Conservation (phyloP, 2,888 invertebrate species). For the Epirrhoe alternata region DNA sequence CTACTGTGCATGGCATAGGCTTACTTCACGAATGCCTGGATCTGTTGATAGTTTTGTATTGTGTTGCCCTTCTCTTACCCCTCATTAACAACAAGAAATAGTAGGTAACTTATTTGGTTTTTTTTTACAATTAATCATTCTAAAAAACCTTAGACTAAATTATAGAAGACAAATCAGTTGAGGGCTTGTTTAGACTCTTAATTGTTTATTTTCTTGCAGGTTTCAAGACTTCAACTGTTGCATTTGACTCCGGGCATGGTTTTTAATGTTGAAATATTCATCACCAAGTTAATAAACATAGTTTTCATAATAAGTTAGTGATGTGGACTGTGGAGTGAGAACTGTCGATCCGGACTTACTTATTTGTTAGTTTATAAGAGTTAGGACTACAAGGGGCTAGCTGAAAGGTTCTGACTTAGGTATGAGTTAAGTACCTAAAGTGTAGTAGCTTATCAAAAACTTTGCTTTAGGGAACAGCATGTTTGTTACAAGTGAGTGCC, state of each 20-base stretch:
- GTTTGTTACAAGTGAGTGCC: background rate
- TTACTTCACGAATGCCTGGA: too few relatives aligned
- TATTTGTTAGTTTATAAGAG: slow-evolving; percentile 72
- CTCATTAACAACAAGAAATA: too few relatives aligned
- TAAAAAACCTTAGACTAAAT: too few relatives aligned
- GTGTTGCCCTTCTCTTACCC: too few relatives aligned
- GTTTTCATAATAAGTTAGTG: slow-evolving; percentile 71
- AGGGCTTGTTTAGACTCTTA: background rate
- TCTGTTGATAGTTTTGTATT: too few relatives aligned
- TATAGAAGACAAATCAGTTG: too few relatives aligned
- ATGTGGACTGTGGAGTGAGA: slow-evolving; percentile 77
- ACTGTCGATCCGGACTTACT: slow-evolving; percentile 78
- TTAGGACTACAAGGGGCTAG: slow-evolving; percentile 55
- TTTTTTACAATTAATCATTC: too few relatives aligned
- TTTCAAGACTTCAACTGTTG: slow-evolving; percentile 63
- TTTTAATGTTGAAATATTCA: slow-evolving; percentile 67
- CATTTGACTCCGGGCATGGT: slow-evolving; percentile 76
- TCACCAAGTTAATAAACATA: slow-evolving; percentile 69
- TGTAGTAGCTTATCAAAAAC: background rate
- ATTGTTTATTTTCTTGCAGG: slow-evolving; percentile 48
- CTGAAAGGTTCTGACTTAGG: slow-evolving; percentile 30
- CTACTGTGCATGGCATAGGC: too few relatives aligned
- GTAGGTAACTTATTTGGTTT: too few relatives aligned
- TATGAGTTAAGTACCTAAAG: background rate
- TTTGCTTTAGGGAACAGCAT: background rate